A percentile compares a stretch with the other conserved stretches of the same genome.
Conservation (phyloP, 2,888 invertebrate genomes). For the Hartigia nigra region DNA sequence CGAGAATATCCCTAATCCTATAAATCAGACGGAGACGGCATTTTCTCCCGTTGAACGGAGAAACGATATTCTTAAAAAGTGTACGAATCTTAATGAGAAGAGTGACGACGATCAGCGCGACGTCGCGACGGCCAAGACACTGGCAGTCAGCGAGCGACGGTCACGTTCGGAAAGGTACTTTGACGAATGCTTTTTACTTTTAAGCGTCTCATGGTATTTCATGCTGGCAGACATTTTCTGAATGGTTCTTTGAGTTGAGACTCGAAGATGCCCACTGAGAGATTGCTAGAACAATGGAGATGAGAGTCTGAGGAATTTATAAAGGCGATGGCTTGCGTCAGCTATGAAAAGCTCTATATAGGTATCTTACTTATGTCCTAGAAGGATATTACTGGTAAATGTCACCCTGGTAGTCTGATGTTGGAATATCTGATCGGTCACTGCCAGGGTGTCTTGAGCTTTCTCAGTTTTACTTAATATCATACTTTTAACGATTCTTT, state of each 20-base stretch:
- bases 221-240: background rate
- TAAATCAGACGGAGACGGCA: conserved; percentile 42
- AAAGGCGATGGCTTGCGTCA: conserved; percentile 22
- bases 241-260: background rate
- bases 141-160: conserved; percentile 43
- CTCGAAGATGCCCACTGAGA: background rate
- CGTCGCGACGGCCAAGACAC: conserved; percentile 20
- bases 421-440: background rate
- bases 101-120: conserved; percentile 30
- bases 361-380: background rate
- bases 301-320: conserved; percentile 16
- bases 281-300: background rate
- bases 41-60: conserved; percentile 44
- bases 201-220: background rate
- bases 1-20: conserved; percentile 45
- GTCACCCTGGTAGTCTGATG: background rate
- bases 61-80: conserved; percentile 43
- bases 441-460: background rate
- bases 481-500: background rate
- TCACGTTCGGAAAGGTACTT: conserved; percentile 60
- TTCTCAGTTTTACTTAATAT: too few species aligned
- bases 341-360: background rate
- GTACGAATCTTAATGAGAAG: conserved; percentile 23
- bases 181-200: conserved; percentile 10
- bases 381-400: background rate